These are phyloP conservation scores for Scaptomyza flava DNA, from an alignment of 2,888 invertebrate species.

Conservation along the genomic window DNA sequence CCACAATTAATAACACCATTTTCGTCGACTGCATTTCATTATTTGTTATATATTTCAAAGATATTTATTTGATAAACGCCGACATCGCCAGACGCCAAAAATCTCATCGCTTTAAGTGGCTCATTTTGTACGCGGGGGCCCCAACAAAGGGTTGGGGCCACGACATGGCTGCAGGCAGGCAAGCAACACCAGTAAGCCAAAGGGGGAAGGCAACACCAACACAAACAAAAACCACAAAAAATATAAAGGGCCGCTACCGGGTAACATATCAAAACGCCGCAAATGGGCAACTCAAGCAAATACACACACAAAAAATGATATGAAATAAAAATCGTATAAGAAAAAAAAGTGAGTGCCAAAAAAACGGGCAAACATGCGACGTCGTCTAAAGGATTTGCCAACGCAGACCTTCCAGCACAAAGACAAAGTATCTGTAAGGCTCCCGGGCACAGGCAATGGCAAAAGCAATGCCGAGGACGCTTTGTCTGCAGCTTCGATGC, in stretches of 20 bases:
- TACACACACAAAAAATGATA: conserved; percentile 35
- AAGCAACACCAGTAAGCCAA: conserved; percentile 47
- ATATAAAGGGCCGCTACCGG: conserved; percentile 67
- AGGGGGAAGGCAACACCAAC: conserved; percentile 13
- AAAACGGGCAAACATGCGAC: conserved; percentile 72
- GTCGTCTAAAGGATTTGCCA: conserved; percentile 79
- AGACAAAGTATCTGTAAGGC: conserved; percentile 67
- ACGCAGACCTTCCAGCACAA: conserved; percentile 64
- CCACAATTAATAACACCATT: conserved; percentile 76
- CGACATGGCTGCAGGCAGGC: conserved; percentile 50
- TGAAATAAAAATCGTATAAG: conserved; percentile 65
- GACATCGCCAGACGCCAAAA: conserved; percentile 76
- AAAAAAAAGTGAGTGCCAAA: conserved; percentile 47
- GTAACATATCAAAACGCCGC: conserved; percentile 79
- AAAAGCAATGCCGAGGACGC: conserved; percentile 55
- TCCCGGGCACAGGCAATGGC: conserved; percentile 34
- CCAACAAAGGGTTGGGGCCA: conserved; percentile 31
- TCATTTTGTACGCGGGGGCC: conserved; percentile 61
- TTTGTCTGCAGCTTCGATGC: conserved; percentile 32
- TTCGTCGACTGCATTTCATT: conserved; percentile 70
- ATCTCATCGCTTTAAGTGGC: conserved; percentile 79
- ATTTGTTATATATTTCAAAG: conserved; percentile 79
- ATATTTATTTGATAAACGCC: conserved; percentile 79
- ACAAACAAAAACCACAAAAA: neutral
- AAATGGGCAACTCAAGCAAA: conserved; percentile 69